phyloP scores from a whole-genome alignment of 2,888 invertebrate genomes.

The Myopa tessellatipennis region DNA sequence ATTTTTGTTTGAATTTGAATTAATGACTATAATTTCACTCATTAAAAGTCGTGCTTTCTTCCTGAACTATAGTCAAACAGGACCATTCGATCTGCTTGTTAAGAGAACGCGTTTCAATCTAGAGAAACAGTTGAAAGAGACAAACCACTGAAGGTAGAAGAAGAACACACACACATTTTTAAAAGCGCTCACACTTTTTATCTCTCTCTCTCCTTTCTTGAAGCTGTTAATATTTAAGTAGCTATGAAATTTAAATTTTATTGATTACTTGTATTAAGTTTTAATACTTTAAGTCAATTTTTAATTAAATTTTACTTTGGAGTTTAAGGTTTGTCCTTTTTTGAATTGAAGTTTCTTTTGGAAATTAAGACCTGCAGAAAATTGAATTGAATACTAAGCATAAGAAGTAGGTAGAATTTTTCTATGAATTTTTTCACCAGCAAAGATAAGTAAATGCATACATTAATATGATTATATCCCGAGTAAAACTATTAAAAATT shows the following conservation, averaged over 20 bases:
- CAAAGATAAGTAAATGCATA: too few species aligned
- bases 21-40: background rate
- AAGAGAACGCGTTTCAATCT: background rate
- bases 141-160: background rate
- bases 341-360: too few species aligned
- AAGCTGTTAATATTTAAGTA: slow-evolving; percentile 24
- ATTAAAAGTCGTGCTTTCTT: background rate
- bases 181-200: too few species aligned
- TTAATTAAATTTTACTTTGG: background rate
- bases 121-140: background rate
- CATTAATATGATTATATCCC: background rate
- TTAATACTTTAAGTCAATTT: background rate
- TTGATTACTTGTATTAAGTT: slow-evolving; percentile 10
- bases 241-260: slow-evolving; percentile 24
- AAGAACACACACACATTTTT: background rate
- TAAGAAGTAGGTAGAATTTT: too few species aligned
- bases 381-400: too few species aligned
- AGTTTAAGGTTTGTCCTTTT: too few species aligned
- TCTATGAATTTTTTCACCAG: too few species aligned
- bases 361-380: too few species aligned
- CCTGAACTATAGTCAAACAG: background rate
- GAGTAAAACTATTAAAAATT: background rate
- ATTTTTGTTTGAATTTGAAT: background rate
- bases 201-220: background rate
- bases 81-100: background rate